Evolutionary conservation across 1,140 invertebrate genomes (phyloP), one percentile per base, ranked within the genome.

Genomic region (Drosophila orosa): DNA sequence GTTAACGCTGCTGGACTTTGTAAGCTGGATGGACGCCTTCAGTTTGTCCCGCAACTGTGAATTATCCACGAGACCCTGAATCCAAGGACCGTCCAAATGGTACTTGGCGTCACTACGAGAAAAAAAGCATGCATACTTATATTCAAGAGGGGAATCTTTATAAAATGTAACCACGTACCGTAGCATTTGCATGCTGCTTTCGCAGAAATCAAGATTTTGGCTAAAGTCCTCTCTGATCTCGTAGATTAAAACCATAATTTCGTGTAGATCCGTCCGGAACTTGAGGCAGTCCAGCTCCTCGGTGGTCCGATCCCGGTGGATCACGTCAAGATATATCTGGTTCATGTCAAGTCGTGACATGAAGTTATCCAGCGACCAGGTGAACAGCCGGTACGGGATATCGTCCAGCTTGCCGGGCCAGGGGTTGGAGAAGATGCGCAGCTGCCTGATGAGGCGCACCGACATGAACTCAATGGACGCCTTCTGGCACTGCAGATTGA

Each of bases 311-410:
- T 87, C 83, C 19, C 47, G 54, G 10, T 27, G 1, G 13, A 86
- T 37, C 1, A 86, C 65, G n/a, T 68, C 78, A 13, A 87, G 45
- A 37, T 86, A 87, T 6, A 83, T 12, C 22, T 68, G 69, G 29
- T 52, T 78, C 0, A 68, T 3, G 0, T 29, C 10, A 2, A 39
- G 25, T 3, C 82, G 74, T 6, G 7, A 1, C n/a, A 61, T 0
- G 31, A 86, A 86, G 35, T 65, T n/a, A 0, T 82, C 69, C 9
- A 55, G 12, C 0, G 82, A 79, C 82, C 82, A 86, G 9, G 47
- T 17, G 13, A 86, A 86, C 4, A 86, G 37, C 2, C 50, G 37
- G 15, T 82, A 33, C 0, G 82, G 82, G 3, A 65, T 29, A 0
- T 67, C 47, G 4, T 24, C 12, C 2, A 60, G 3, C 0, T 75